Conservation (phyloP, 2,888 invertebrate genomes). For the Eugnorisma glareosa region DNA sequence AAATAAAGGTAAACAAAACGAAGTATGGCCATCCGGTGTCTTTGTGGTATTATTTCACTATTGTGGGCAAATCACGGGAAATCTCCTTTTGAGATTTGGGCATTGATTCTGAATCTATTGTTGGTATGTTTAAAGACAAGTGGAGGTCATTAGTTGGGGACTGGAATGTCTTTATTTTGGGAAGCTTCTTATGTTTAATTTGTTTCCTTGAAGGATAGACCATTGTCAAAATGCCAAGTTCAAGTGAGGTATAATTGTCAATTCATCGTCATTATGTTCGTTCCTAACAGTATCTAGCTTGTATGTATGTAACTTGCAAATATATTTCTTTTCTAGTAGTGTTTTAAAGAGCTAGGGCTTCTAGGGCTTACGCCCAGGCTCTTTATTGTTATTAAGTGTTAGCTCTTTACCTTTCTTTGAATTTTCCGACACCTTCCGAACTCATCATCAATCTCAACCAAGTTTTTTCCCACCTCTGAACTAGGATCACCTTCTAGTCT, state of each 20-base stretch:
- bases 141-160: slow-evolving; percentile 50
- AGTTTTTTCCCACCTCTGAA: neutral
- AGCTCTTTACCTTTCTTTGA: too few species aligned
- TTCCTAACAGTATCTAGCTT: neutral
- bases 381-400: too few species aligned
- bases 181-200: slow-evolving; percentile 26
- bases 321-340: too few species aligned
- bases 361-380: too few species aligned
- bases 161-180: slow-evolving; percentile 33
- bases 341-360: too few species aligned
- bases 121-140: slow-evolving; percentile 53
- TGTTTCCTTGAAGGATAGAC: slow-evolving; percentile 7
- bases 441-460: neutral
- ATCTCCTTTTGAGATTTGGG: slow-evolving; percentile 58
- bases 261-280: slow-evolving; percentile 2
- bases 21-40: slow-evolving; percentile 82
- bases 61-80: slow-evolving; percentile 63
- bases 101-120: slow-evolving; percentile 60
- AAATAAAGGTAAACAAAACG: slow-evolving; percentile 84
- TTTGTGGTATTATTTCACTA: slow-evolving; percentile 75
- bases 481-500: neutral
- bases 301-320: too few species aligned
- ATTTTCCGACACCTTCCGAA: too few species aligned
- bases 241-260: neutral
- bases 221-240: neutral